Conservation (phyloP, 2,797 vertebrate genomes). For the Manis crassicaudata region DNA sequence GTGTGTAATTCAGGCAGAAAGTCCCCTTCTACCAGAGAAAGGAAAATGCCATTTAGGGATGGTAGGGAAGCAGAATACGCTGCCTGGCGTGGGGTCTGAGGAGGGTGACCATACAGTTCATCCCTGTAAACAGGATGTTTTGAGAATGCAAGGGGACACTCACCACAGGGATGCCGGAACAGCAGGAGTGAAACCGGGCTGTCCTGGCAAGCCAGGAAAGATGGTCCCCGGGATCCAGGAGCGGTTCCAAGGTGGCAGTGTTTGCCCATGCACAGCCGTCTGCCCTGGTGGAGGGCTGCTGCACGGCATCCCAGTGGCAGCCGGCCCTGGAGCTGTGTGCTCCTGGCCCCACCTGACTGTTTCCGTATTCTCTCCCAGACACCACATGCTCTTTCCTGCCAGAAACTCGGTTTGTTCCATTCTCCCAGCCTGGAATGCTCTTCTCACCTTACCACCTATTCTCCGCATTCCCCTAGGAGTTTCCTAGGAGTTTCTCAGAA, state of each 20-base stretch:
- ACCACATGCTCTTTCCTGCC: not conserved
- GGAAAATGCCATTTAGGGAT: not conserved
- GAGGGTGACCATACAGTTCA: not conserved
- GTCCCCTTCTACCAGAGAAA: not conserved
- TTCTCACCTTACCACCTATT: not conserved
- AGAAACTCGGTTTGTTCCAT: not conserved
- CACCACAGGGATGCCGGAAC: not conserved
- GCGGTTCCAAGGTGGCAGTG: not conserved
- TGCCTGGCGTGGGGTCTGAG: not conserved
- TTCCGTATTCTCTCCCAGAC: not conserved
- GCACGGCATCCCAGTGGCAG: not conserved
- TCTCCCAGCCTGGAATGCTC: not conserved
- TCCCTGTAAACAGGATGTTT: not conserved
- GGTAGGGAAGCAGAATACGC: not conserved
- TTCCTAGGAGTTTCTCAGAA: not conserved
- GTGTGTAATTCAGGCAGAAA: not conserved
- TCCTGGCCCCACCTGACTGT: not conserved
- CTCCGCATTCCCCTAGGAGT: accelerated
- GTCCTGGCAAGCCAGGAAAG: not conserved
- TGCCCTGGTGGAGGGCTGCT: not conserved
- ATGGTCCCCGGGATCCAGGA: not conserved
- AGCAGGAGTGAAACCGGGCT: not conserved
- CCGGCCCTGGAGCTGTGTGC: not conserved
- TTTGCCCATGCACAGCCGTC: not conserved
- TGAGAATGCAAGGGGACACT: not conserved